phyloP scores from a whole-genome alignment of 2,888 invertebrate species.

The Hypsopygia costalis region DNA sequence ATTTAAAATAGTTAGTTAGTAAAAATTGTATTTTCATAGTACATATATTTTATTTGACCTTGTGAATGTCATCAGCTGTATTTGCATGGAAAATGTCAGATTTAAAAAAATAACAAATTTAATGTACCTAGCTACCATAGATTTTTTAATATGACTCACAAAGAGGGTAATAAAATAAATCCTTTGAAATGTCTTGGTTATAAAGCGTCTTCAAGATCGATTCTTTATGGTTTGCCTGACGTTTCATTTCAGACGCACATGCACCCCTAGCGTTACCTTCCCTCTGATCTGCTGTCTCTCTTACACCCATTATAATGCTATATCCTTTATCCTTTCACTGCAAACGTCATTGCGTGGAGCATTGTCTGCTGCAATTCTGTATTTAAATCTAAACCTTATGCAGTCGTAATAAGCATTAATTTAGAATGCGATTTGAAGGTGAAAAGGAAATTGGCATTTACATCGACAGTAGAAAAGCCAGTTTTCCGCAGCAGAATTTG shows the following conservation, averaged over 20 bases:
- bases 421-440: slow-evolving; percentile 25
- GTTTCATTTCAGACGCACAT: slow-evolving; percentile 56
- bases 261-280: slow-evolving; percentile 64
- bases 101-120: no score
- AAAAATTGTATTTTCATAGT: no score
- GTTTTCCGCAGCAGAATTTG: slow-evolving; percentile 72
- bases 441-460: slow-evolving; percentile 77
- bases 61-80: no score
- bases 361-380: slow-evolving; percentile 51
- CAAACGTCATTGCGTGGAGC: slow-evolving; percentile 79
- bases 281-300: slow-evolving; percentile 42
- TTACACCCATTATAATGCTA: slow-evolving; percentile 30
- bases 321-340: slow-evolving; percentile 45
- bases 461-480: slow-evolving; percentile 72
- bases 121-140: no score
- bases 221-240: slow-evolving; percentile 57
- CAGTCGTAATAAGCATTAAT: slow-evolving; percentile 29
- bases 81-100: no score
- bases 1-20: no score
- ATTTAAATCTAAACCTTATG: slow-evolving; percentile 38
- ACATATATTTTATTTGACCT: no score
- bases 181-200: slow-evolving; percentile 22
- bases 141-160: no score
- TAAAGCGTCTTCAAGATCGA: slow-evolving; percentile 69
- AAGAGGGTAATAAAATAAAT: slow-evolving; percentile 4